Conservation (phyloP, 2,888 invertebrate species). For the Psylliodes chrysocephalus region DNA sequence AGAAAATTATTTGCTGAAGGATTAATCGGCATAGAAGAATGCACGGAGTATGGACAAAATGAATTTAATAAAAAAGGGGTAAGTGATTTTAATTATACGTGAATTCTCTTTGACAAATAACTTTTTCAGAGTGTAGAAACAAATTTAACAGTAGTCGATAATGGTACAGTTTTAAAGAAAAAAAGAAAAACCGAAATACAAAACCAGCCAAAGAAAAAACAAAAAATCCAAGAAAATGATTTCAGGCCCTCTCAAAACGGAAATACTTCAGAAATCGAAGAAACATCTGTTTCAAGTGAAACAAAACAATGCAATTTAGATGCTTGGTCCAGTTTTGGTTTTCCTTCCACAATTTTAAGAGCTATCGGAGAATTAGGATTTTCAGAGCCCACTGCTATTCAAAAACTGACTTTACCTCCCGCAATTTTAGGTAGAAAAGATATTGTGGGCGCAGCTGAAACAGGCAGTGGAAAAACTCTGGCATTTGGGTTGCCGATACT, state of each 20-base stretch:
- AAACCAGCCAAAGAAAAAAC: slow-evolving; percentile 37
- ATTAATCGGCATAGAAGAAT: slow-evolving; percentile 82
- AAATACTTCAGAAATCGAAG: slow-evolving; percentile 33
- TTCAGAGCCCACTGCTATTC: slow-evolving; percentile 88
- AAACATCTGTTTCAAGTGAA: slow-evolving; percentile 15
- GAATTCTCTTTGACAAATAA: too few species aligned
- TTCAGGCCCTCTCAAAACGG: slow-evolving; percentile 43
- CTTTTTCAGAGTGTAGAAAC: not conserved
- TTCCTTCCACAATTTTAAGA: slow-evolving; percentile 76
- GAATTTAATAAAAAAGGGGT: slow-evolving; percentile 56
- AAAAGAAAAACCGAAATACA: slow-evolving; percentile 18
- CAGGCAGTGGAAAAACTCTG: slow-evolving; percentile 98
- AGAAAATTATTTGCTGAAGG: slow-evolving; percentile 69
- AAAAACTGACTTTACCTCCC: slow-evolving; percentile 80
- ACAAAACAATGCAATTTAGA: slow-evolving; percentile 57
- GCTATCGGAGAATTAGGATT: slow-evolving; percentile 83
- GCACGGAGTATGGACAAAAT: slow-evolving; percentile 74
- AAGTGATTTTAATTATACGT: slow-evolving; percentile 1
- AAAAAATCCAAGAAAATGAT: slow-evolving; percentile 19
- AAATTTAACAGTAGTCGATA: not conserved
- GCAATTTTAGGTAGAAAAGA: slow-evolving; percentile 91
- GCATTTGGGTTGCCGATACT: slow-evolving; percentile 97
- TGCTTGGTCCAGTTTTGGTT: slow-evolving; percentile 75
- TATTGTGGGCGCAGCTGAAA: slow-evolving; percentile 98
- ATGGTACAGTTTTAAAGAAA: slow-evolving; percentile 35